Base-by-base conservation (phyloP, 92 coral and sea anemone species). In the Montipora capitata region DNA sequence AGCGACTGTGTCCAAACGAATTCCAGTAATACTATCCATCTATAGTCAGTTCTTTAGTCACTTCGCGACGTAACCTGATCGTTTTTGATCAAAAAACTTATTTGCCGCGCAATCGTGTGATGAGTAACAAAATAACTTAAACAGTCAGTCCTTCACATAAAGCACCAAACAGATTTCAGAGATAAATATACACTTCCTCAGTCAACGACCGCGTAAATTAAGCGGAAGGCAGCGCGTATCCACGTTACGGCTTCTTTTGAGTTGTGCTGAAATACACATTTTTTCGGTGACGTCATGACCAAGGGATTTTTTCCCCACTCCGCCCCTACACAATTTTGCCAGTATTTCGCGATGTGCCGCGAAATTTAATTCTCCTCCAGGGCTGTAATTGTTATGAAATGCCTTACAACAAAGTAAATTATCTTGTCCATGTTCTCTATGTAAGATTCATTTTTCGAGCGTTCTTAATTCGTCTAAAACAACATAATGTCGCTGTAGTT, bases 251-350 rank as follows among this genome's bases (percentile, higher is more conserved):
- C 15, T 67, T 77, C 61, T 76, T n/a, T 9, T 39, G n/a, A 48
- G 13, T 42, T 62, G 17, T 4, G 57, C 35, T 1, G 35, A 27
- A 27, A 27, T 27, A 27, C 35, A 27, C 35, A 27, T 5, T 10
- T 48, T 42, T 8, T 77, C 41, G 71, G 39, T 77, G 82, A 77
- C 74, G 74, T 80, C 74, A 48, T 74, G 79, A 74, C 38, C 63
- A 20, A 41, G 3, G 10, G 61, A 54, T 54, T 12, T 54, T 12
- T 54, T 9, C 61, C 15, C 61, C 14, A 54, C 61, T 11, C 61
- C 15, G 10, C 13, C 35, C 35, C 35, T 27, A 27, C 35, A 27
- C 2, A 27, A 27, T 27, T 27, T 27, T 27, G 35, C 35, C 35
- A 27, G 2, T 27, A 27, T 27, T 27, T 27, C 0, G 35, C 35